Conservation (phyloP, 2,113 vertebrate species). For the Microtus pennsylvanicus region DNA sequence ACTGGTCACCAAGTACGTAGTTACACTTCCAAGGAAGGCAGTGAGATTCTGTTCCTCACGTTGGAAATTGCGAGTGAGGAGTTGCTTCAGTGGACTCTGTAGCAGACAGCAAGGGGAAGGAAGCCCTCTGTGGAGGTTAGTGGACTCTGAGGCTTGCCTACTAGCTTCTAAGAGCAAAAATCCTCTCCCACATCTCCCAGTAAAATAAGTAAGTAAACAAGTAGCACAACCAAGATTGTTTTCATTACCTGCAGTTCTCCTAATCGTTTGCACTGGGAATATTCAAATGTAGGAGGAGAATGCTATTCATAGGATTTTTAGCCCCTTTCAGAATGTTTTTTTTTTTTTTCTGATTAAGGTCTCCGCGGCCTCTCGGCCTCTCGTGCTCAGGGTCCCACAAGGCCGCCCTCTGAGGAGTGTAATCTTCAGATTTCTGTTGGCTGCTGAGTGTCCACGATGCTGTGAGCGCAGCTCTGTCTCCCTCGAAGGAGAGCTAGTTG, state of each 20-base stretch:
- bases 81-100: neutral
- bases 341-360: neutral
- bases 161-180: neutral
- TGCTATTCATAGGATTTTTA: neutral
- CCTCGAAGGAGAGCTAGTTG: neutral
- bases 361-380: accelerated
- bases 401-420: neutral
- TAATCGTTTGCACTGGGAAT: neutral
- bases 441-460: neutral
- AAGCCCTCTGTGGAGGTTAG: too few species aligned
- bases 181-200: neutral
- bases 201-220: neutral
- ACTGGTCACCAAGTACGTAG: neutral
- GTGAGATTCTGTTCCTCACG: neutral
- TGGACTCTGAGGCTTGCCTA: neutral
- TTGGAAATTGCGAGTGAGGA: neutral
- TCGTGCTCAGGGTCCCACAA: neutral
- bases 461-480: neutral
- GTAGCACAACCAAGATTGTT: neutral
- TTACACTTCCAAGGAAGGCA: neutral
- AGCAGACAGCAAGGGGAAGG: neutral
- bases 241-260: neutral
- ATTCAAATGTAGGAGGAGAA: neutral
- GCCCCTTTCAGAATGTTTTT: neutral
- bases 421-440: neutral